A percentile compares a stretch with the other conserved stretches of the same genome.
Conservation (phyloP, 2,888 invertebrate species). For the Xestia ashworthii region DNA sequence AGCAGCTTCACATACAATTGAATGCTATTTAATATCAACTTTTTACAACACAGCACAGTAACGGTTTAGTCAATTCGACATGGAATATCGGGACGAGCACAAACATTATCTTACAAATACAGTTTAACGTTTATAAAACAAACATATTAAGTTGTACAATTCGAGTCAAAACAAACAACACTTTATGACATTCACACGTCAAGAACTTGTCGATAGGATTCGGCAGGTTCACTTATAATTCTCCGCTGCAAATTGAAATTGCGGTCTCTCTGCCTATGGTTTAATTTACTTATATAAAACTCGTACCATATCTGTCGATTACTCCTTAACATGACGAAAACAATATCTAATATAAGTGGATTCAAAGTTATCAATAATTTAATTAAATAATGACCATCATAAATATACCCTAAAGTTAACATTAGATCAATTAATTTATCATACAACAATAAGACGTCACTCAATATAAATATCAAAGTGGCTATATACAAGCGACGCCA, state of each 20-base stretch:
- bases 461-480: neutral
- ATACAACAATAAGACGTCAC: neutral
- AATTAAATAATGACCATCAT: too few relatives aligned
- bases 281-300: neutral
- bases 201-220: neutral
- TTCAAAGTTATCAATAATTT: neutral
- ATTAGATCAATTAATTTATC: neutral
- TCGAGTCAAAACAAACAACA: neutral
- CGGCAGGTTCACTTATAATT: neutral
- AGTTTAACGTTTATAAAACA: neutral
- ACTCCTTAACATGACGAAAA: neutral
- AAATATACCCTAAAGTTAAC: too few relatives aligned
- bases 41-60: too few relatives aligned
- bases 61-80: too few relatives aligned
- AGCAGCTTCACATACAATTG: too few relatives aligned
- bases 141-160: neutral
- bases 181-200: neutral
- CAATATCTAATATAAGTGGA: neutral
- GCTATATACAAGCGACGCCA: conserved; percentile 19
- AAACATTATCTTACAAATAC: too few relatives aligned
- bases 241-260: neutral
- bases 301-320: neutral
- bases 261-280: neutral
- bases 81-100: too few relatives aligned
- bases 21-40: too few relatives aligned